A percentile compares a stretch with the other conserved stretches of the same genome.
Conservation (phyloP, 2,888 invertebrate genomes). For the Drosophila limbata region DNA sequence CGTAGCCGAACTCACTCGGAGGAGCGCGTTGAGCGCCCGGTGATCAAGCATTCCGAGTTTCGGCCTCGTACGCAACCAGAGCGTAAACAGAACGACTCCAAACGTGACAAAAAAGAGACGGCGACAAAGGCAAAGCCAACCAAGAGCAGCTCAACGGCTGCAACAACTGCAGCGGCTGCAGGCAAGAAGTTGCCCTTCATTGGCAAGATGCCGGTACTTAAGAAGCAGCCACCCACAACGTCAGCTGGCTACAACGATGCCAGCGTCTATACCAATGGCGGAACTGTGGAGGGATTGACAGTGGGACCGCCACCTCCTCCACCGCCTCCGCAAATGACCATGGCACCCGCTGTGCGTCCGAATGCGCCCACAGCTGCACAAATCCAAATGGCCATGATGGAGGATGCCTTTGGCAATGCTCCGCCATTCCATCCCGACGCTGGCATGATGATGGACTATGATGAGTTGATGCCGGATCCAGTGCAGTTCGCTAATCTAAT, state of each 20-base stretch:
- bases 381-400: constrained; percentile 84
- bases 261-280: constrained; percentile 49
- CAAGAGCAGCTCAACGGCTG: constrained; percentile 31
- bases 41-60: constrained; percentile 84
- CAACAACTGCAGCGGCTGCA: constrained; percentile 18
- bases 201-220: constrained; percentile 93
- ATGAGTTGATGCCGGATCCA: constrained; percentile 85
- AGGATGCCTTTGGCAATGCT: constrained; percentile 83
- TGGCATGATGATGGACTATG: constrained; percentile 84
- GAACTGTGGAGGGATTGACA: constrained; percentile 25
- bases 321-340: constrained; percentile 50
- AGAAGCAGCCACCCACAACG: constrained; percentile 83
- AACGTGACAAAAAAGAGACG: constrained; percentile 68
- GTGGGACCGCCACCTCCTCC: constrained; percentile 57
- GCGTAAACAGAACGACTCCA: constrained; percentile 55
- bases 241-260: constrained; percentile 32
- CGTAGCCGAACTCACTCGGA: constrained; percentile 61
- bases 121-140: constrained; percentile 61
- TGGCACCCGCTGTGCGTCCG: constrained; percentile 28
- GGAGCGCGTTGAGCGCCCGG: constrained; percentile 83
- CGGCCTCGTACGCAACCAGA: constrained; percentile 83
- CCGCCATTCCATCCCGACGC: constrained; percentile 84
- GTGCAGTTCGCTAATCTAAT: constrained; percentile 85
- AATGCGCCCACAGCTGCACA: constrained; percentile 80
- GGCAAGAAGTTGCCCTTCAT: constrained; percentile 93